Evolutionary conservation across 2,797 vertebrate genomes (phyloP), one percentile per base, ranked within the genome.

Genomic region (Chaetophractus vellerosus): DNA sequence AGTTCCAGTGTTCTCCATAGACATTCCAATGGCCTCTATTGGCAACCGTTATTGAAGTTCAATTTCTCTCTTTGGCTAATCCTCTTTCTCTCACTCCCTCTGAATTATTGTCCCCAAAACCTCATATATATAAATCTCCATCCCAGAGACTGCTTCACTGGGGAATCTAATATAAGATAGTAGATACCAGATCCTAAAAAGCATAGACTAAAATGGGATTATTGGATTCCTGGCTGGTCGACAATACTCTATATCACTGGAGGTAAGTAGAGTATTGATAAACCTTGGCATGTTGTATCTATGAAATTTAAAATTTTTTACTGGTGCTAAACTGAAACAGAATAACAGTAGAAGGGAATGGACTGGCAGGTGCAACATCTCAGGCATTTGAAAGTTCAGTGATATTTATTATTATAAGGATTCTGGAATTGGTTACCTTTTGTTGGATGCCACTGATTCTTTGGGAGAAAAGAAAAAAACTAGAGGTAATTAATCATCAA

Each of bases 401-500:
- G 26, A 26, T 87, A 68, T 7, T 61, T 52, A 15, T 83, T 18
- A 82, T 71, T 79, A n/a, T 2, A 52, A 83, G 33, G 45, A 79
- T 16, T 16, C 64, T 59, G 5, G n/a, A 93, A 78, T 48, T 38
- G 50, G 1, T 24, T 26, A 6, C 2, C 38, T 83, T 78, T 84
- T 80, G 5, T 48, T 90, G 28, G 4, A 16, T 81, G 61, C 33
- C 64, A 78, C 61, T 28, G 19, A 78, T 45, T 18, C 6, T 55
- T 24, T 19, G 36, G 14, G 16, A 31, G 45, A 61, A 10, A 69
- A 93, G 79, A 74, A 45, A 79, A 79, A 93, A n/a, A 3, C 36
- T 72, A 7, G 36, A 63, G 10, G 45, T 91, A 48, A 84, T 45
- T 91, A 79, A 95, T 85, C n/a, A 68, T 26, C 45, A 80, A 26